Base-by-base conservation (phyloP, 2,888 invertebrate species). In the Synergus itoensis region DNA sequence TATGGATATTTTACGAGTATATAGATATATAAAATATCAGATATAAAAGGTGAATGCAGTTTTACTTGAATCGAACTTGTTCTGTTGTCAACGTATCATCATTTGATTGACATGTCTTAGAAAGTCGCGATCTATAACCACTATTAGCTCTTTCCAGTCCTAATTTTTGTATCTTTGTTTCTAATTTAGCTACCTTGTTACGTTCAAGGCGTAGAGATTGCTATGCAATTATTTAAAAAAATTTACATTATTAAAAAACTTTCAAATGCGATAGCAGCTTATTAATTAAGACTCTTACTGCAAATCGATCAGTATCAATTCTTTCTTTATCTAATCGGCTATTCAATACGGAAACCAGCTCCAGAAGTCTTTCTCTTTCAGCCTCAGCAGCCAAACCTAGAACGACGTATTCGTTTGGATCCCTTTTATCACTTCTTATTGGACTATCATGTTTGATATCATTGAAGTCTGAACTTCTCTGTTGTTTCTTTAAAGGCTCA, bases 301-400 rank as follows among this genome's bases (percentile, higher is more conserved):
- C 82, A 57, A 90, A 65, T n/a, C 82, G 83, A 41, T 88, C 88
- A 4, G 80, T 81, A 0, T 91, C 89, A n/a, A 89, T 89, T 81
- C 94, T 90, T 88, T 95, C 95, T 9, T 91, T 88, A 76, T 95
- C 94, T 57, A 95, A 84, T 82, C 95, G 93, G 43, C 92, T 92
- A 85, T 95, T 95, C 60, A 95, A 90, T 0, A 93, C 92, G 8
- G 93, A 91, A 0, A 95, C 93, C 64, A 96, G 89, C 79, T 95
- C 95, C 1, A 95, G 89, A 4, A 96, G 90, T 73, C 94, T 93
- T 80, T 94, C 92, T 18, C 94, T 93, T 92, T 96, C 95, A 65
- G 94, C 94, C 88, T 95, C 95, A 0, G 94, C 93, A 0, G 94
- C 94, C 4, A 94, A 93, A 84, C 94, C 93, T 92, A 94, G 92